Evolutionary conservation across 2,888 invertebrate genomes (phyloP).

Genomic region (Ornithoptera alexandrae): DNA sequence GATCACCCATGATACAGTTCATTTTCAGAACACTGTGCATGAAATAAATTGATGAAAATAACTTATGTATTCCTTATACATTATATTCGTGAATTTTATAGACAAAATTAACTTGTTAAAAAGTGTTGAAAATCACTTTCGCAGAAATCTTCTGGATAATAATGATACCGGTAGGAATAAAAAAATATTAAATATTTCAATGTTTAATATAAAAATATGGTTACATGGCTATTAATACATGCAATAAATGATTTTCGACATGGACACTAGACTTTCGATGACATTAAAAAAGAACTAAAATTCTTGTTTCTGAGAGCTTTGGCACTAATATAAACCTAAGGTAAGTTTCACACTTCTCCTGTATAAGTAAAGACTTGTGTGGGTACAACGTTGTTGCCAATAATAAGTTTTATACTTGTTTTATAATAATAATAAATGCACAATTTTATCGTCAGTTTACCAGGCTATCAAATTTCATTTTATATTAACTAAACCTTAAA

Average conservation of each 20-base stretch:
- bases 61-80: neutral
- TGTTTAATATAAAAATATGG: conserved; percentile 41
- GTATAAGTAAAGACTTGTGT: too few relatives aligned
- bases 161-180: neutral
- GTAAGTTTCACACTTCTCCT: too few relatives aligned
- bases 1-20: too few relatives aligned
- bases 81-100: neutral
- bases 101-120: too few relatives aligned
- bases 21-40: too few relatives aligned
- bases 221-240: conserved; percentile 36
- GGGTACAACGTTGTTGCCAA: neutral
- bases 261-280: conserved; percentile 28
- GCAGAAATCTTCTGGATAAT: neutral
- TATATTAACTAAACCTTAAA: neutral
- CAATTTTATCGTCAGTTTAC: conserved; percentile 33
- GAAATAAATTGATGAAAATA: neutral
- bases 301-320: conserved; percentile 49
- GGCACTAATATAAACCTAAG: conserved; percentile 59
- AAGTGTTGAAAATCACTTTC: too few relatives aligned
- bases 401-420: conserved; percentile 23
- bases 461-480: neutral
- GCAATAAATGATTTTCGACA: conserved; percentile 25
- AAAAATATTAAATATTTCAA: conserved; percentile 29
- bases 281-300: conserved; percentile 28
- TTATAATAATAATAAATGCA: conserved; percentile 40